Evolutionary conservation across 2,888 invertebrate genomes (phyloP).

Genomic region (Cryptosula pallasiana): DNA sequence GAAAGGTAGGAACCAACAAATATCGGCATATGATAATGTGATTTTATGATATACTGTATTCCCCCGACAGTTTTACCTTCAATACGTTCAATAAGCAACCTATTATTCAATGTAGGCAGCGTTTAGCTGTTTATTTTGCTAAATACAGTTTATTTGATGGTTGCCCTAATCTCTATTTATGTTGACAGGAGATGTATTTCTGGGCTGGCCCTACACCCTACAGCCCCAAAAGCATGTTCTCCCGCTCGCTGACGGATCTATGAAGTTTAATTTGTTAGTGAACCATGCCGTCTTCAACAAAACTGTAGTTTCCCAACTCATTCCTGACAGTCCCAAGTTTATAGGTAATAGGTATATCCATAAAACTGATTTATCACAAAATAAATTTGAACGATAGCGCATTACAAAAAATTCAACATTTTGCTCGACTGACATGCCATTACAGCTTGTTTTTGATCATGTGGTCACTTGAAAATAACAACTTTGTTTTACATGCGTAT

Average conservation of each 20-base stretch:
- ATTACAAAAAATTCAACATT: no score
- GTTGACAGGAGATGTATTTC: conserved; percentile 15
- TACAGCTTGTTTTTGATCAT: no score
- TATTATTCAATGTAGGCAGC: no score
- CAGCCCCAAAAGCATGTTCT: conserved; percentile 14
- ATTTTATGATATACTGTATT: not conserved
- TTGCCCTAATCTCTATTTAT: no score
- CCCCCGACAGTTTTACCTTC: not conserved
- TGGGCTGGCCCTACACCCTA: conserved; percentile 10
- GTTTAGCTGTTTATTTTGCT: no score
- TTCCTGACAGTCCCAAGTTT: conserved; percentile 14
- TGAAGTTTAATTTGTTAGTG: conserved; percentile 13
- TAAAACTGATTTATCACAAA: no score
- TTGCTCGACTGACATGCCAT: no score
- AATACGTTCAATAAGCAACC: no score
- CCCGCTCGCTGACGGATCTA: not conserved
- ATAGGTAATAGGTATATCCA: not conserved
- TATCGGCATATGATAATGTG: not conserved
- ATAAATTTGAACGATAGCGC: no score
- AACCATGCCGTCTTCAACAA: conserved; percentile 20
- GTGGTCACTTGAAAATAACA: no score
- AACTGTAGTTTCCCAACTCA: not conserved
- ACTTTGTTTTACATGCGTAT: no score
- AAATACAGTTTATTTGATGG: no score
- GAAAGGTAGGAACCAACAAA: not conserved